These are phyloP conservation scores for Drosophila saltans DNA, from an alignment of 1,140 invertebrate genomes.

Conservation along the genomic window DNA sequence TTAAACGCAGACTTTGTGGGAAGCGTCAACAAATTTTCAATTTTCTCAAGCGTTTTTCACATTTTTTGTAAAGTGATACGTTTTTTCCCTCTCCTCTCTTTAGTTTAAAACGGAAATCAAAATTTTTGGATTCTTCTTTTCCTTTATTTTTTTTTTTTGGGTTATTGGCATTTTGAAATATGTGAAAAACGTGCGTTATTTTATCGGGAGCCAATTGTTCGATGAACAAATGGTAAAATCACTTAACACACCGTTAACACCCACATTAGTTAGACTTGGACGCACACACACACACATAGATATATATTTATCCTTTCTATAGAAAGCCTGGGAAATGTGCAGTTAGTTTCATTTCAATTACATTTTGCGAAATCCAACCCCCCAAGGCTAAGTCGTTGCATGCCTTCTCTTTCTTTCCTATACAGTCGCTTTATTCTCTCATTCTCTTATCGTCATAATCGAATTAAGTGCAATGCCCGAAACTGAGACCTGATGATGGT, in stretches of 20 bases:
- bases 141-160: constrained; percentile 52
- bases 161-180: constrained; percentile 68
- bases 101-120: constrained; percentile 26
- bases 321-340: constrained; percentile 38
- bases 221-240: constrained; percentile 77
- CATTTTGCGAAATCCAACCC: constrained; percentile 45
- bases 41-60: neutral
- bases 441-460: constrained; percentile 64
- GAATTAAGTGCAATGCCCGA: constrained; percentile 73
- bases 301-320: constrained; percentile 2
- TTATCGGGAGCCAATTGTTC: constrained; percentile 64
- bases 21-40: neutral
- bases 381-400: neutral
- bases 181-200: constrained; percentile 81
- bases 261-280: constrained; percentile 79
- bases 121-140: constrained; percentile 34
- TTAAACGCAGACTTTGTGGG: no score
- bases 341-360: constrained; percentile 68
- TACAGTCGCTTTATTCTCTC: constrained; percentile 18
- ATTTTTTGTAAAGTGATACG: neutral
- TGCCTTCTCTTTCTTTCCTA: neutral
- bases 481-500: constrained; percentile 16
- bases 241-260: constrained; percentile 81
- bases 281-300: constrained; percentile 46
- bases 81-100: neutral